These are phyloP conservation scores for Peromyscus californicus DNA, from an alignment of 2,113 vertebrate species.

Conservation along the genomic window DNA sequence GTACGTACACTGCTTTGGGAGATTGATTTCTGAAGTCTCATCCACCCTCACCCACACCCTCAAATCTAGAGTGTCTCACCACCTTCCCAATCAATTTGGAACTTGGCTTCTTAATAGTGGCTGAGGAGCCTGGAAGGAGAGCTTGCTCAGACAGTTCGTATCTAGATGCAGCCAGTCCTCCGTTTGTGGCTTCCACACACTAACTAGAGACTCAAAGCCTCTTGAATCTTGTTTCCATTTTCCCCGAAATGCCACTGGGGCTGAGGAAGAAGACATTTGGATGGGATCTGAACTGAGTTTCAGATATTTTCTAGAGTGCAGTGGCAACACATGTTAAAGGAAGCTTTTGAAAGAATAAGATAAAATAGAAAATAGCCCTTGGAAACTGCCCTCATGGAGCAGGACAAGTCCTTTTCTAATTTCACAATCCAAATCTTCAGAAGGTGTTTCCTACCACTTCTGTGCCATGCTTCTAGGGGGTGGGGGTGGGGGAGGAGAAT, in stretches of 20 bases:
- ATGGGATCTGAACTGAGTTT: not conserved
- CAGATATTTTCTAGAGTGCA: not conserved
- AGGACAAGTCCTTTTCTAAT: constrained; percentile 19
- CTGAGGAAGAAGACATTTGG: constrained; percentile 20
- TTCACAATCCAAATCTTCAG: not conserved
- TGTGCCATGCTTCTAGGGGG: not conserved
- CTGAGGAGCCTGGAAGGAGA: not conserved
- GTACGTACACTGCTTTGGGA: not conserved
- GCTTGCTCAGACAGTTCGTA: not conserved
- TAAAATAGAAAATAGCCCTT: not conserved
- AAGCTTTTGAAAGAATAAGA: constrained; percentile 39
- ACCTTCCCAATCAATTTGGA: not conserved
- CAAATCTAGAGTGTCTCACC: not conserved
- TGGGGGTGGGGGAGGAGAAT: not conserved
- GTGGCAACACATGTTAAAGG: constrained; percentile 21
- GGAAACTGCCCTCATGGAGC: not conserved
- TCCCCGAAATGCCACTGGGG: constrained; percentile 42
- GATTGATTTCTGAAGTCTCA: constrained; percentile 36
- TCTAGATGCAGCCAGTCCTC: not conserved
- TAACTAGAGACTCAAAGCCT: constrained; percentile 11
- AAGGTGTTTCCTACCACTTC: not conserved
- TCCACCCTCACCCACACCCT: not conserved
- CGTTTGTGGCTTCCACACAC: not conserved
- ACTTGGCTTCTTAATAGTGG: not conserved
- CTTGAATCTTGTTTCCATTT: not conserved